Conservation (phyloP, 2,113 vertebrate species). For the Datnioides undecimradiatus region DNA sequence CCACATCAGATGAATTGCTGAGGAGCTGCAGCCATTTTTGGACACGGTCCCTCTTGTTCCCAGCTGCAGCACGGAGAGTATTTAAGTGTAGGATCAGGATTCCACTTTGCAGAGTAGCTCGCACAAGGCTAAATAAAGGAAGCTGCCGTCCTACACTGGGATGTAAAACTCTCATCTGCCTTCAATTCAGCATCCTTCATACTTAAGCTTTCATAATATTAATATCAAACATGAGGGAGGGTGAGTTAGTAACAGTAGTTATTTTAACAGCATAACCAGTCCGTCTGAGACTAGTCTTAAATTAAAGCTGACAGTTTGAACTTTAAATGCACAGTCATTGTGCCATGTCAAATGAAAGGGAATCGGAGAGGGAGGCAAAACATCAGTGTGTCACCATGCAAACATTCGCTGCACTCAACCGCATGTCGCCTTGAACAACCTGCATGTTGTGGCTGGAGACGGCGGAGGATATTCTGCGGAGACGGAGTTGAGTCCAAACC, state of each 20-base stretch:
- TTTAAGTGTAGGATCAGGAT: conserved; percentile 16
- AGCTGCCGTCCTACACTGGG: neutral
- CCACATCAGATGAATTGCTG: conserved; percentile 51
- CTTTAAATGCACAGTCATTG: conserved; percentile 70
- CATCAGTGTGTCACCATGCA: conserved; percentile 60
- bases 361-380: conserved; percentile 24
- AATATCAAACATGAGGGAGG: neutral
- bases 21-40: conserved; percentile 42
- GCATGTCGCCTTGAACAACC: conserved; percentile 49
- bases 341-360: conserved; percentile 60
- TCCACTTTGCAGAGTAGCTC: conserved; percentile 6
- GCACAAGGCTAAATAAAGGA: neutral
- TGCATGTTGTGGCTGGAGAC: conserved; percentile 15
- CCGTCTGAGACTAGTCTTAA: conserved; percentile 28
- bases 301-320: conserved; percentile 72
- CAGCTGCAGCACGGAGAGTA: neutral
- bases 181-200: neutral
- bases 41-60: conserved; percentile 8
- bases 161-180: neutral
- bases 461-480: conserved; percentile 13
- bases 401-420: conserved; percentile 49
- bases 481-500: conserved; percentile 30
- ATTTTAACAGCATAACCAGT: conserved; percentile 13
- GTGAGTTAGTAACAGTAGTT: conserved; percentile 1
- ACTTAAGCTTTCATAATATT: conserved; percentile 14